Base-by-base conservation (phyloP, 2,113 vertebrate genomes). In the Thymallus thymallus region DNA sequence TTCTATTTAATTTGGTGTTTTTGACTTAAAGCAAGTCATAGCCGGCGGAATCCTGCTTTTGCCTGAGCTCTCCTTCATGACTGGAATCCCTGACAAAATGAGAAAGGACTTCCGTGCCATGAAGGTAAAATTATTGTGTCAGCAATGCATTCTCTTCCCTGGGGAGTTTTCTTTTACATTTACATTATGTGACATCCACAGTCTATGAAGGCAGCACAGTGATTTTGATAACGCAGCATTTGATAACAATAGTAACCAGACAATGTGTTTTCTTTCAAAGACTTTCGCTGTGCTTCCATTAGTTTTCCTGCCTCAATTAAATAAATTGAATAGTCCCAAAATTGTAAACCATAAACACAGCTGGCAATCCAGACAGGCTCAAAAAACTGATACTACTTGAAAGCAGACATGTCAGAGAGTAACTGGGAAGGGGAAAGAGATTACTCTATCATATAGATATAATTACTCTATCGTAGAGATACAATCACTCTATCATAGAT, bases 11-110 rank as follows among this genome's bases (percentile, higher is more conserved):
- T 9, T 68, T 22, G 13, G 4, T 71, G 5, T 13, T 4, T 51
- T 24, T 67, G 16, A 13, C 78, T 71, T 83, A 58, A 67, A 89
- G 74, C 87, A 94, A 94, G 70, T 88, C 5, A 89, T 83, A 0
- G 91, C 89, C 41, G 90, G 95, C 0, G 90, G 95, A 87, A 94
- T 98, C 41, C 87, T 98, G 30, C 86, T 99, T 0, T 84, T 99
- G 2, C 97, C 97, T 0, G 97, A 99, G 86, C 94, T 99, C 26
- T 91, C 93, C 63, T 98, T 95, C 84, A 93, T 98, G 94, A 99
- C 96, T 0, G 96, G 97, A 0, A 92, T 99, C 69, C 94, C 96
- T 0, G 93, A 95, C 14, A 95, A 91, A 66, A 93, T 94, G 82
- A 95, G 68, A 77, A 97, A 91, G 81, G 95, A 97, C 85, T 93